Conservation (phyloP, 2,113 vertebrate species). For the Eupsittula cactorum region DNA sequence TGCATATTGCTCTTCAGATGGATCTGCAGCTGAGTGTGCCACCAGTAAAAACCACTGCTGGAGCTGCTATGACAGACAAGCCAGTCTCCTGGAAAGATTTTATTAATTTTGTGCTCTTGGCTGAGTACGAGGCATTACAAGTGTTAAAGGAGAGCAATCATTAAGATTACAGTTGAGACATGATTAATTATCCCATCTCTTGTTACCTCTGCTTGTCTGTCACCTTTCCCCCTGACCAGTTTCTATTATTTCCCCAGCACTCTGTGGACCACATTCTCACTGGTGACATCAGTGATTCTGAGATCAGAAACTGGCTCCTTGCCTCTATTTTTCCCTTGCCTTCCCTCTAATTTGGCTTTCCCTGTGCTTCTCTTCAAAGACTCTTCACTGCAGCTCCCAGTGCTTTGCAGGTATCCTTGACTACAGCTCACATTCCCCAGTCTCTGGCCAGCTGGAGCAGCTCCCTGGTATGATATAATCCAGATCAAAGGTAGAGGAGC, state of each 20-base stretch:
- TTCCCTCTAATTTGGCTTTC: conserved; percentile 29
- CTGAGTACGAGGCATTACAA: neutral
- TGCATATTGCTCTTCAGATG: neutral
- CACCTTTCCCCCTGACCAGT: conserved; percentile 33
- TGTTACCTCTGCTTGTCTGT: conserved; percentile 13
- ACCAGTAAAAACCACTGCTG: neutral
- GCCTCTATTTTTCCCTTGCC: conserved; percentile 10
- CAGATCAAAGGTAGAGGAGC: conserved; percentile 48
- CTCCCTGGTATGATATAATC: conserved; percentile 20
- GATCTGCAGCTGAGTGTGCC: neutral
- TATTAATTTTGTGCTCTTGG: conserved; percentile 1
- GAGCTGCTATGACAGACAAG: neutral
- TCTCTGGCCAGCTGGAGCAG: conserved; percentile 44
- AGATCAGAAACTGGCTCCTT: conserved; percentile 62
- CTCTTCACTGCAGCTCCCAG: conserved; percentile 13
- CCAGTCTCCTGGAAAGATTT: neutral
- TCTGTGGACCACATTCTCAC: neutral
- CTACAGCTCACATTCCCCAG: conserved; percentile 51
- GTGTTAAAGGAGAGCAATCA: neutral
- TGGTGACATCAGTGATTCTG: conserved; percentile 48
- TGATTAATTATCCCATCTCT: conserved; percentile 35
- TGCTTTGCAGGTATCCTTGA: conserved; percentile 67
- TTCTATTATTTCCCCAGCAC: neutral
- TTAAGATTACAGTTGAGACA: conserved; percentile 11
- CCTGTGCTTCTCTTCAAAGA: neutral